Evolutionary conservation across 2,797 vertebrate genomes (phyloP), one percentile per base, ranked within the genome.

Genomic region (Sebastes itinus): DNA sequence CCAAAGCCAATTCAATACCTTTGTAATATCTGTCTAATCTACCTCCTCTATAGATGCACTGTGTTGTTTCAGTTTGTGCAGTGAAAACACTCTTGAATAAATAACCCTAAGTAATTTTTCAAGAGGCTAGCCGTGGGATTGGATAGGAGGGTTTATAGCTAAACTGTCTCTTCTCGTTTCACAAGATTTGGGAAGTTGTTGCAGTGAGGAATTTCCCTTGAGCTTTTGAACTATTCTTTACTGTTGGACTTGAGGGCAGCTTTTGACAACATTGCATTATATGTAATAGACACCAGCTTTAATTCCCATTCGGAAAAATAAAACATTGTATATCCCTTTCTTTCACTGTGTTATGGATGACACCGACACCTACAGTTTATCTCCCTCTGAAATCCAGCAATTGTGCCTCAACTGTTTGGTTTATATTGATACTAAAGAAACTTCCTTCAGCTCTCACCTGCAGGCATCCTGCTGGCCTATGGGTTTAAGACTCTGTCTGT

Each of bases 141-240:
- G 25, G 54, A 54, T 27, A 22, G 12, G 4, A 49, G 22, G 10
- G 28, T 7, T 42, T 11, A n/a, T 3, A 10, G 2, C 20, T 54
- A 23, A 72, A 62, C 7, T 18, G 23, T 54, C 22, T 42, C 8
- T 32, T 56, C 11, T 55, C 1, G 9, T 28, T 68, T 69, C 18
- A 63, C n/a, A 38, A 60, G 38, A 71, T 59, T 18, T 82, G 11
- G 33, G 46, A 81, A 61, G 49, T 28, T 59, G 25, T 46, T 16
- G 35, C 18, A 63, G 49, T 3, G 6, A 42, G 75, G 73, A 88
- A 81, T 66, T 67, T 65, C 73, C 76, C 72, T 23, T 32, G 25
- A 66, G 60, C 16, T 64, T n/a, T 0, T 25, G 4, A 30, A 11
- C 42, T 71, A 7, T 35, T 52, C 10, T 33, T 58, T 7, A 27